Evolutionary conservation across 2,113 vertebrate genomes (phyloP).

Genomic region (Tauraco erythrolophus): DNA sequence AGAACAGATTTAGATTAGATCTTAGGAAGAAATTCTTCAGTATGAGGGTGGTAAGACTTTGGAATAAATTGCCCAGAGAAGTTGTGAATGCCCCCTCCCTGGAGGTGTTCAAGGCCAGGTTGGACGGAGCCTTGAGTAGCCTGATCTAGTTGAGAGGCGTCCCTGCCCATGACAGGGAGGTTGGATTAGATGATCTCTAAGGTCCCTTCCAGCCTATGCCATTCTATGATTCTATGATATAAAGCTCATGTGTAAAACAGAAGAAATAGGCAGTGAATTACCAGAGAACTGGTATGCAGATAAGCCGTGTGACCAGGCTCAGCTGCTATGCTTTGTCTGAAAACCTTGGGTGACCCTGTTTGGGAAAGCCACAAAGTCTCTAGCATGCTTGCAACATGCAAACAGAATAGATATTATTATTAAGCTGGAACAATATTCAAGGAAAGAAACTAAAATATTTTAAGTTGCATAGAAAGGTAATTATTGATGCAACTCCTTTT

Average conservation of each 20-base stretch:
- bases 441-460: neutral
- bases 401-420: neutral
- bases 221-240: too few species aligned
- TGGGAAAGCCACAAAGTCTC: neutral
- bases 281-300: neutral
- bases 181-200: too few species aligned
- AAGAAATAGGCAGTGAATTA: neutral
- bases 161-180: too few species aligned
- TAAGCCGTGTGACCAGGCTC: neutral
- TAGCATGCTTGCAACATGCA: neutral
- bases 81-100: too few species aligned
- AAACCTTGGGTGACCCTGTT: neutral
- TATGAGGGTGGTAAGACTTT: too few species aligned
- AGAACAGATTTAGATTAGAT: too few species aligned
- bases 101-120: too few species aligned
- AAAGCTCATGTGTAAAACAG: neutral
- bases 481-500: neutral
- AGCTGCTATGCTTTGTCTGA: rapidly evolving
- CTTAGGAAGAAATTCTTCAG: too few species aligned
- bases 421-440: neutral
- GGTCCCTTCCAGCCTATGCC: too few species aligned
- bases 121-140: too few species aligned
- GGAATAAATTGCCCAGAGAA: too few species aligned
- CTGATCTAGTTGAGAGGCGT: too few species aligned
- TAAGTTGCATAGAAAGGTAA: neutral